Evolutionary conservation across 1,140 invertebrate genomes (phyloP).

Genomic region (Anastrepha ludens): DNA sequence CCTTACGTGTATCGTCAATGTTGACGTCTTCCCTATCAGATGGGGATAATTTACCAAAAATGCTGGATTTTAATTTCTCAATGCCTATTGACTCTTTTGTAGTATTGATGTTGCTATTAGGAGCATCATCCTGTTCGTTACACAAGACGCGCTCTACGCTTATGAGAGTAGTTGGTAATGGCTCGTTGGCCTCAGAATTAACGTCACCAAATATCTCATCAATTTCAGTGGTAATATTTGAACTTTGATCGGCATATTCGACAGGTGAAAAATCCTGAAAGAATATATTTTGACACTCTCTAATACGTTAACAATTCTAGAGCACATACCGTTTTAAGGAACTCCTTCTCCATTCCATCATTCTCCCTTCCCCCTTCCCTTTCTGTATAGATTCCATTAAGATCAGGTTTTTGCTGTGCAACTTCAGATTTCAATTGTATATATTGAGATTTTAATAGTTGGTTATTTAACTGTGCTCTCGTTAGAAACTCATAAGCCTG

Average conservation of each 20-base stretch:
- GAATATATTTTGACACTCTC: not conserved
- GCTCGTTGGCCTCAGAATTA: not conserved
- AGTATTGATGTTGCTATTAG: not conserved
- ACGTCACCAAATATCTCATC: not conserved
- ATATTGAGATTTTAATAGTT: conserved; percentile 19
- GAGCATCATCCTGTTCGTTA: not conserved
- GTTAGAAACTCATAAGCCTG: conserved; percentile 35
- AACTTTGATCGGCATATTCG: not conserved
- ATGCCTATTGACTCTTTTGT: too few species aligned
- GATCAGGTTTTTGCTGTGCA: not conserved
- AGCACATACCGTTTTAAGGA: not conserved
- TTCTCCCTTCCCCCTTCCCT: not conserved
- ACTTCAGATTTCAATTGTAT: not conserved
- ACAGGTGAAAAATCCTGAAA: not conserved
- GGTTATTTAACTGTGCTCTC: conserved; percentile 8
- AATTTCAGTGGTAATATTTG: not conserved
- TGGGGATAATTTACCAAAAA: not conserved
- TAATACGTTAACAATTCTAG: not conserved
- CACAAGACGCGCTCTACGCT: not conserved
- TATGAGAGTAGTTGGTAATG: not conserved
- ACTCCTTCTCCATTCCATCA: not conserved
- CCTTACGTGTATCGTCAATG: not conserved
- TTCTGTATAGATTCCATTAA: not conserved
- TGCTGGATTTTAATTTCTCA: not conserved
- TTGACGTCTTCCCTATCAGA: not conserved